phyloP scores from a whole-genome alignment of 2,888 invertebrate species.

The Nephrotoma flavescens region DNA sequence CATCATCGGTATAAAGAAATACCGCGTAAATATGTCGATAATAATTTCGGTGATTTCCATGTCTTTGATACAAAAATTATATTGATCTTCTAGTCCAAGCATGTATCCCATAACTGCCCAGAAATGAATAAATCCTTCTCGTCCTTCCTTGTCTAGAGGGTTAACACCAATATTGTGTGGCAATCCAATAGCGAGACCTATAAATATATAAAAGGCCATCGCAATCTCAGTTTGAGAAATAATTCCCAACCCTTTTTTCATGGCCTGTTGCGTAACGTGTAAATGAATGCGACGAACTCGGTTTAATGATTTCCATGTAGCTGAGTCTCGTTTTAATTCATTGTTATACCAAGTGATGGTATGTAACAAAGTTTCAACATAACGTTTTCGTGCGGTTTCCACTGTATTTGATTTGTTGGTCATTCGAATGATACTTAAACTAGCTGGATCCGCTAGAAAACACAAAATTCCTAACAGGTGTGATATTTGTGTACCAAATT shows the following conservation, averaged over 20 bases:
- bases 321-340: neutral
- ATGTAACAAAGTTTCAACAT: neutral
- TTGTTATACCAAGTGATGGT: neutral
- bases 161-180: neutral
- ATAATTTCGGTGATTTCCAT: neutral
- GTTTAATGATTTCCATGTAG: conserved; percentile 46
- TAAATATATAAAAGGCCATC: neutral
- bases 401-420: neutral
- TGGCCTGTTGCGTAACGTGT: neutral
- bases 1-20: conserved; percentile 1
- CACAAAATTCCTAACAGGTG: neutral
- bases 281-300: conserved; percentile 44
- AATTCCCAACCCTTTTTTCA: neutral
- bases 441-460: neutral
- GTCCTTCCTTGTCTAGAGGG: neutral
- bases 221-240: neutral
- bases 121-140: conserved; percentile 6
- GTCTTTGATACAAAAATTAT: neutral
- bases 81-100: conserved; percentile 5
- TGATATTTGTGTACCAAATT: neutral
- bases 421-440: neutral
- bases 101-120: conserved; percentile 1
- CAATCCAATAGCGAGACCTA: neutral
- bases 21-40: neutral
- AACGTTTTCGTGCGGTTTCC: neutral